Percentiles rank a stretch among this genome's conserved stretches.
These are phyloP conservation scores for Drosophila testacea DNA, from an alignment of 2,888 invertebrate species.

Conservation along the genomic window DNA sequence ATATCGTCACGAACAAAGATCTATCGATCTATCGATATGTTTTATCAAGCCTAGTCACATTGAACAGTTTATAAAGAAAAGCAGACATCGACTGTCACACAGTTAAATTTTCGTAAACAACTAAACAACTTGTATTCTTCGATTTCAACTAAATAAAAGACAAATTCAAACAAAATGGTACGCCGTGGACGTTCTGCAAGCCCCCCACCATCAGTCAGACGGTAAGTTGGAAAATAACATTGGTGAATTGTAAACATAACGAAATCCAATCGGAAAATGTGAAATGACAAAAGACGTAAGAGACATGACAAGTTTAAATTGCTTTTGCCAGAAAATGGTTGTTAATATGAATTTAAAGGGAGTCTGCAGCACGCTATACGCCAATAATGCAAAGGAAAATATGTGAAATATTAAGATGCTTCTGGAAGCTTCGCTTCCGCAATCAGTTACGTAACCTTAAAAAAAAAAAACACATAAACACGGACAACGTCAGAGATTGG, in stretches of 20 bases:
- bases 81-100: slow-evolving; percentile 28
- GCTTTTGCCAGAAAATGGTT: slow-evolving; percentile 1
- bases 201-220: slow-evolving; percentile 88
- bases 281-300: slow-evolving; percentile 3
- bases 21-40: too few relatives aligned
- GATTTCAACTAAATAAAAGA: slow-evolving; percentile 21
- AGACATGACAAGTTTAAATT: slow-evolving; percentile 4
- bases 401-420: slow-evolving; percentile 1
- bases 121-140: slow-evolving; percentile 30
- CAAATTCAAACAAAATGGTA: slow-evolving; percentile 87
- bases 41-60: slow-evolving; percentile 1
- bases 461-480: slow-evolving; percentile 56
- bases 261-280: slow-evolving; percentile 29
- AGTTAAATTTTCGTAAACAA: slow-evolving; percentile 56
- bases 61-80: slow-evolving; percentile 51
- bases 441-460: slow-evolving; percentile 69
- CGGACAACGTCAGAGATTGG: slow-evolving; percentile 16
- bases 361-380: background rate
- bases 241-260: background rate
- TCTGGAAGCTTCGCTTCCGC: slow-evolving; percentile 55
- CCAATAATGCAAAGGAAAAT: background rate
- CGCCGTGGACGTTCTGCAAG: slow-evolving; percentile 91
- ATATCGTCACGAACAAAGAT: too few relatives aligned
- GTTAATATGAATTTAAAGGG: background rate
- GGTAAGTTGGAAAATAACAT: slow-evolving; percentile 84